Conservation (phyloP, 2,113 vertebrate genomes). For the Trachemys scripta region DNA sequence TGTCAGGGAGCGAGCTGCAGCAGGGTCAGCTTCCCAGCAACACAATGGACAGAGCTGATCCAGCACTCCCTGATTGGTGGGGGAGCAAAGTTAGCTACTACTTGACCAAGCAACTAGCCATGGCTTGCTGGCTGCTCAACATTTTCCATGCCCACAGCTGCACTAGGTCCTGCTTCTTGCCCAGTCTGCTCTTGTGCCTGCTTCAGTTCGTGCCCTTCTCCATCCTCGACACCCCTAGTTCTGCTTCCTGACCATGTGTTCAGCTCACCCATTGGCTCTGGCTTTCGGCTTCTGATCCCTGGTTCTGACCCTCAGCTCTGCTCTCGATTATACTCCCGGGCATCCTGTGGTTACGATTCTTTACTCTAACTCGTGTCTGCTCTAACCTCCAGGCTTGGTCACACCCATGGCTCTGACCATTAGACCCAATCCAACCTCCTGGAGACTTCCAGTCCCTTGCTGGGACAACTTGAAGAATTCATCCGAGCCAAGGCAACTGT, state of each 20-base stretch:
- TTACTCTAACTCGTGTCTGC: background rate
- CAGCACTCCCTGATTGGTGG: background rate
- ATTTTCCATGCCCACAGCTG: no score
- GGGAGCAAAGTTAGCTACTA: background rate
- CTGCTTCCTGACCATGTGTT: background rate
- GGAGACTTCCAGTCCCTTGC: background rate
- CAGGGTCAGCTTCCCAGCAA: background rate
- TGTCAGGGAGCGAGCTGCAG: fast-evolving
- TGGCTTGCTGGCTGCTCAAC: background rate
- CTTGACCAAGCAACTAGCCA: background rate
- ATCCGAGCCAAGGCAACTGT: background rate
- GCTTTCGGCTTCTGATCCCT: background rate
- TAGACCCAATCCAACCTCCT: background rate
- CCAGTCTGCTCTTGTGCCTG: background rate
- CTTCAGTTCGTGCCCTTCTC: no score
- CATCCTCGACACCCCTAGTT: background rate
- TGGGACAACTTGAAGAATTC: background rate
- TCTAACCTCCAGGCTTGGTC: background rate
- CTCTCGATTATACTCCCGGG: background rate
- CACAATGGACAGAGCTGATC: background rate
- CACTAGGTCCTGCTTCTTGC: no score
- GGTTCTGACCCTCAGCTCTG: background rate
- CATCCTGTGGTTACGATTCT: background rate
- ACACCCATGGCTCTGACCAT: background rate
- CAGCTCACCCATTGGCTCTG: background rate